Evolutionary conservation across 1,140 invertebrate species (phyloP), one percentile per base, ranked within the genome.

Genomic region (Leptoteleia sp.): DNA sequence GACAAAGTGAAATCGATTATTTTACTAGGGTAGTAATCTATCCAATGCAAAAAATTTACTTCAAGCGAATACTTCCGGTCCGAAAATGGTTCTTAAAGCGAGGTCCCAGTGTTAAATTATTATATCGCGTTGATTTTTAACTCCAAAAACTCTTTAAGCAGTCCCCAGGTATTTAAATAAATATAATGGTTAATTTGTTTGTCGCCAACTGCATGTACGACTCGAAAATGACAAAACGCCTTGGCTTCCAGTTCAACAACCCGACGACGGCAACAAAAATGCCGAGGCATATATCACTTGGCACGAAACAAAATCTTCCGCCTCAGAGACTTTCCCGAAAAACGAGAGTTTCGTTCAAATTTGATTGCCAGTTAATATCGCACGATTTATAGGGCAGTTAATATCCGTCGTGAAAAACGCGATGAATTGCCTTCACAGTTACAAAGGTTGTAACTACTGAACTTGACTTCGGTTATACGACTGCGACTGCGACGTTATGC

Each of bases 341-440:
- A 76, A 62, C 37, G 73, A 54, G 65, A 62, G 16, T 72, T 62
- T 62, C 47, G 55, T 54, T 68, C 29, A 59, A 50, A 64, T 76
- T 76, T 76, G 64, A 76, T 76, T 70, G 73, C 64, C 42, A 76
- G 73, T 76, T 76, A 76, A 76, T 76, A 76, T 68, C 37, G 17
- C 47, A 64, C 55, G 73, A 76, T 76, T 76, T 76, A 76, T 70
- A 57, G 64, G 38, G 57, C 64, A 64, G 73, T 76, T 76, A 68
- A 76, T 71, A 71, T 43, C 27, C 50, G 59, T 57, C 65, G 35
- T 52, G 50, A 50, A 68, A 68, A 68, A 62, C 4, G 3, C 37
- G 45, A 67, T 75, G 50, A 70, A 77, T 77, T 64, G 50, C 29
- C 64, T 70, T 71, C 59, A 54, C 40, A 59, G 16, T 52, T 40